phyloP scores from a whole-genome alignment of 1,140 invertebrate genomes.

The Diorhabda sublineata region DNA sequence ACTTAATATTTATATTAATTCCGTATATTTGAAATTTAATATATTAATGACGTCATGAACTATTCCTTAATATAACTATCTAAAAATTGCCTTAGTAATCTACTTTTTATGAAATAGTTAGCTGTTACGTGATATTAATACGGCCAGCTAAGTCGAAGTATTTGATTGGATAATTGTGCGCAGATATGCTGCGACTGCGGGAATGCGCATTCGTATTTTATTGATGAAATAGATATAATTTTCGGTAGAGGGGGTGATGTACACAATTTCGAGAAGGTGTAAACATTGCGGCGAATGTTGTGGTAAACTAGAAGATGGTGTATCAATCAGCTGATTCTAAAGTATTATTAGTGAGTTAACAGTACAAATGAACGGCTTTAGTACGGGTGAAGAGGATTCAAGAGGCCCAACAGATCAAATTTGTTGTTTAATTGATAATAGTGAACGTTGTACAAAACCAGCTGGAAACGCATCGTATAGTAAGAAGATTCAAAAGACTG shows the following conservation, averaged over 20 bases:
- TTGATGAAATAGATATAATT: too few species aligned
- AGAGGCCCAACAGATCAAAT: constrained; percentile 78
- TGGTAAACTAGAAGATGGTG: constrained; percentile 5
- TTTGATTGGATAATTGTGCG: too few species aligned
- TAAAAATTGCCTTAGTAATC: too few species aligned
- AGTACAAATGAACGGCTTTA: constrained; percentile 72
- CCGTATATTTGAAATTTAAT: too few species aligned
- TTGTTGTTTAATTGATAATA: constrained; percentile 90
- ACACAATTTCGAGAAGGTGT: not conserved
- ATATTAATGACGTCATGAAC: too few species aligned
- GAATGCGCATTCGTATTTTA: too few species aligned
- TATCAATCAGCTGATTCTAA: constrained; percentile 8
- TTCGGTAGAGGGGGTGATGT: not conserved
- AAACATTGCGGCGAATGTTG: not conserved
- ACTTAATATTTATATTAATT: too few species aligned
- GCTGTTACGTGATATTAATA: too few species aligned
- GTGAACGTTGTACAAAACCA: constrained; percentile 75
- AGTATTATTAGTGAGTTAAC: not conserved
- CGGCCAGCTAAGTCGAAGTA: too few species aligned
- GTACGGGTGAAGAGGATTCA: constrained; percentile 85
- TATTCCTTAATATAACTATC: too few species aligned
- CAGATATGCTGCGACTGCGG: too few species aligned
- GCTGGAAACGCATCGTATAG: constrained; percentile 96
- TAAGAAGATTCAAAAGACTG: constrained; percentile 93
- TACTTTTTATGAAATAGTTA: too few species aligned